Base-by-base conservation (phyloP, 2,113 vertebrate genomes). In the Syngnathus floridae region DNA sequence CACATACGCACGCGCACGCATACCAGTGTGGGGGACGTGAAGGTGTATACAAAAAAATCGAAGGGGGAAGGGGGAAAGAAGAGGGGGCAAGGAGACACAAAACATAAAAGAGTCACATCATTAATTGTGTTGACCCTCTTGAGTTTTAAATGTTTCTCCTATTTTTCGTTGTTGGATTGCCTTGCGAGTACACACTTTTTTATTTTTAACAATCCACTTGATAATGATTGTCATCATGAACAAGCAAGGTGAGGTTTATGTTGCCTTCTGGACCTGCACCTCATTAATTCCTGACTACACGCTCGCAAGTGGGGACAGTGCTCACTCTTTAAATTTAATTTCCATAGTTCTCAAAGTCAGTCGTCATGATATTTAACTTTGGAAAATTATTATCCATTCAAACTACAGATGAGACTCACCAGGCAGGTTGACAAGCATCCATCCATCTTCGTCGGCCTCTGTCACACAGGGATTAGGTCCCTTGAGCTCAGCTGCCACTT, bases 381-480 rank as follows among this genome's bases (percentile, higher is more conserved):
- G 22, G 37, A 64, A 61, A 4, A 0, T 40, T 41, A 59, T 16
- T 46, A 17, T 64, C 14, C 16, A 65, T 11, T 62, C 55, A 43
- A 64, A 19, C n/a, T 17, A 62, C 19, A 40, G 52, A 31, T 43
- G 43, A 62, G 51, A 87, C 95, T 95, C 86, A 99, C 97, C 96
- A 67, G 93, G 89, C 72, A 99, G 86, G 79, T 95, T 95, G 86
- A 99, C 95, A 48, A 99, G 90, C 66, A 99, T 93, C 97, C 97
- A 99, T 64, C 95, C 97, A 73, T 98, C 94, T 75, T 97, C 97
- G 54, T 97, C 94, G 3, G 94, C 95, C 70, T 95, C 91, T 0
- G 92, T 91, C 0, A 99, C 88, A 64, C 94, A 93, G 67, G 93
- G 92, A 66, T 89, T 93, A 60, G 95, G 92, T 77, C 93, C 93